A percentile compares a stretch with the other conserved stretches of the same genome.
These are phyloP conservation scores for Ormyrus thymus DNA, from an alignment of 2,888 invertebrate genomes.

Conservation along the genomic window DNA sequence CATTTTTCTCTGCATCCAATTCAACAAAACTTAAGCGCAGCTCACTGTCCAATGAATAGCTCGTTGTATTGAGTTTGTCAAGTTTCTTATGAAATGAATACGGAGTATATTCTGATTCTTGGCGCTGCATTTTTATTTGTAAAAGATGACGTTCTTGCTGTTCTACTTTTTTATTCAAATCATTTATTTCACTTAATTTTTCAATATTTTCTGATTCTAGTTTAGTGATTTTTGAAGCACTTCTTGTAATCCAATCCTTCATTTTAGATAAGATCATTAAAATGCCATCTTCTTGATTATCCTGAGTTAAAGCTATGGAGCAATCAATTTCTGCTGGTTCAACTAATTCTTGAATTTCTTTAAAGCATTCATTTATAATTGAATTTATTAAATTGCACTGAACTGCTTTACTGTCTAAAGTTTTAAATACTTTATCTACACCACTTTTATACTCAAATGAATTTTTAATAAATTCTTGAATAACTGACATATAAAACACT, in stretches of 20 bases:
- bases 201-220: conserved; percentile 27
- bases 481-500: not conserved
- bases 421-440: not conserved
- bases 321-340: conserved; percentile 16
- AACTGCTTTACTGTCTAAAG: not conserved
- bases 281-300: not conserved
- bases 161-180: conserved; percentile 7
- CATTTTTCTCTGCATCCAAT: conserved; percentile 47
- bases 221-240: conserved; percentile 13
- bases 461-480: conserved; percentile 16
- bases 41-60: conserved; percentile 13
- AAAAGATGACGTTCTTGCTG: conserved; percentile 33
- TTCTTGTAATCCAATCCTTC: conserved; percentile 26
- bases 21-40: conserved; percentile 45
- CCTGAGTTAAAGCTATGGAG: not conserved
- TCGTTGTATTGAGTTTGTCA: conserved; percentile 1
- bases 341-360: conserved; percentile 39
- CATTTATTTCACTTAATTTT: conserved; percentile 6
- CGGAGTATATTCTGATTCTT: conserved; percentile 38
- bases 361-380: conserved; percentile 7
- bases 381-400: conserved; percentile 19
- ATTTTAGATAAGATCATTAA: conserved; percentile 12
- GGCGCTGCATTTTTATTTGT: conserved; percentile 4
- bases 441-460: not conserved
- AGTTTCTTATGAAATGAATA: conserved; percentile 1